phyloP scores from a whole-genome alignment of 2,888 invertebrate genomes.

The Eulithis testata region DNA sequence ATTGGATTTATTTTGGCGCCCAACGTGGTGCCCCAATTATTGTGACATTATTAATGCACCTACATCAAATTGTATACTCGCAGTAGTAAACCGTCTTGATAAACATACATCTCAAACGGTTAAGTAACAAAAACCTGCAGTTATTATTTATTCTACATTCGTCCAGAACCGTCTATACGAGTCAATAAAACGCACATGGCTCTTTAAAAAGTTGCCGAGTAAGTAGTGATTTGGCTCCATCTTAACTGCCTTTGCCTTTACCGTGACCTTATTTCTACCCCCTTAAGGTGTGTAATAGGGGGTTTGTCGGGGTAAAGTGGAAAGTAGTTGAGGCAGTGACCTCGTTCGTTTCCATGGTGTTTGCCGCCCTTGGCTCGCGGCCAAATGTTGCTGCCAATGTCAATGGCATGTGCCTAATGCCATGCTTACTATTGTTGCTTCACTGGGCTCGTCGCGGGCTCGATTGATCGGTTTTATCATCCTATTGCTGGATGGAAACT shows the following conservation, averaged over 20 bases:
- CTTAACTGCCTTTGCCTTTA: conserved; percentile 11
- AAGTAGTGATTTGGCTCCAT: conserved; percentile 32
- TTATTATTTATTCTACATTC: conserved; percentile 31
- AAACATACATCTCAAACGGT: conserved; percentile 12
- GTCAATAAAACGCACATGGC: conserved; percentile 49
- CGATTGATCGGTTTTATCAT: conserved; percentile 20
- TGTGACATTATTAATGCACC: neutral
- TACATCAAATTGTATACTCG: too few relatives aligned
- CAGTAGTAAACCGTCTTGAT: neutral
- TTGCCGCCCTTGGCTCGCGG: conserved; percentile 54
- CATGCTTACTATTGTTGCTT: conserved; percentile 53
- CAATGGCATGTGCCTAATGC: conserved; percentile 67
- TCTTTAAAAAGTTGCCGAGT: conserved; percentile 48
- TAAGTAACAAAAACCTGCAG: conserved; percentile 17
- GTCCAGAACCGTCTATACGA: conserved; percentile 33
- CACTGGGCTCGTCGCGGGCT: conserved; percentile 33
- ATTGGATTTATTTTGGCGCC: neutral
- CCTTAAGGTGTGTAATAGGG: conserved; percentile 35
- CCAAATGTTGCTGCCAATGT: conserved; percentile 70
- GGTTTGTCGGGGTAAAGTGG: conserved; percentile 33
- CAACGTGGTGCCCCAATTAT: neutral
- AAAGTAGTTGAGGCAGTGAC: conserved; percentile 52
- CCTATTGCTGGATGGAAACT: conserved; percentile 11
- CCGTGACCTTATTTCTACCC: conserved; percentile 31
- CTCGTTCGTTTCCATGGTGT: conserved; percentile 58